Conservation (phyloP, 23 tunicate species). For the Aplidium turbinatum region DNA sequence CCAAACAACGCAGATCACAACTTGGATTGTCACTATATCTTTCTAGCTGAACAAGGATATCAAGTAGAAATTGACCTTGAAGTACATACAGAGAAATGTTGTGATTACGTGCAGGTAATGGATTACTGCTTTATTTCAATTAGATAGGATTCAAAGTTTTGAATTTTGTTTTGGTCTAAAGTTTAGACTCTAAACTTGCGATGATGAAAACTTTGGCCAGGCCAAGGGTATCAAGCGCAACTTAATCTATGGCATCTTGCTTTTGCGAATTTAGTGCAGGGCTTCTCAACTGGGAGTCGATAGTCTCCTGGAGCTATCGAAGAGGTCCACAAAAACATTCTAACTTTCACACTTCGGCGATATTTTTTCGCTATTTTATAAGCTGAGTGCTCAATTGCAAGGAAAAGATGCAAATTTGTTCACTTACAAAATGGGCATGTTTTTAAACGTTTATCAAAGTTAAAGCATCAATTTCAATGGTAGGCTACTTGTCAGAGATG, state of each 20-base stretch:
- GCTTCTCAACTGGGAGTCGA: too few species aligned
- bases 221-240: too few species aligned
- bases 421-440: background rate
- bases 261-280: too few species aligned
- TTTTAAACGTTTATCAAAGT: background rate
- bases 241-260: too few species aligned
- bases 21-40: conserved; percentile 7
- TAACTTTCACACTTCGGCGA: background rate
- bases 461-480: conserved; percentile 2
- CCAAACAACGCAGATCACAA: conserved; percentile 24
- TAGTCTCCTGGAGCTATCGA: too few species aligned
- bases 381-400: conserved; percentile 1
- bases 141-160: too few species aligned
- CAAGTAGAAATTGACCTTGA: conserved; percentile 4
- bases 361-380: background rate
- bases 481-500: conserved; percentile 1
- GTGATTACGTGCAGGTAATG: conserved; percentile 41
- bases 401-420: background rate
- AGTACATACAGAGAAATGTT: conserved; percentile 36
- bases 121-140: too few species aligned
- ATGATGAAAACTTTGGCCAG: too few species aligned
- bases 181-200: too few species aligned
- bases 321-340: too few species aligned
- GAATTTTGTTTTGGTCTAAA: too few species aligned
- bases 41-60: conserved; percentile 11